Evolutionary conservation across 2,113 vertebrate genomes (phyloP).

Genomic region (Lipophrys pholis): DNA sequence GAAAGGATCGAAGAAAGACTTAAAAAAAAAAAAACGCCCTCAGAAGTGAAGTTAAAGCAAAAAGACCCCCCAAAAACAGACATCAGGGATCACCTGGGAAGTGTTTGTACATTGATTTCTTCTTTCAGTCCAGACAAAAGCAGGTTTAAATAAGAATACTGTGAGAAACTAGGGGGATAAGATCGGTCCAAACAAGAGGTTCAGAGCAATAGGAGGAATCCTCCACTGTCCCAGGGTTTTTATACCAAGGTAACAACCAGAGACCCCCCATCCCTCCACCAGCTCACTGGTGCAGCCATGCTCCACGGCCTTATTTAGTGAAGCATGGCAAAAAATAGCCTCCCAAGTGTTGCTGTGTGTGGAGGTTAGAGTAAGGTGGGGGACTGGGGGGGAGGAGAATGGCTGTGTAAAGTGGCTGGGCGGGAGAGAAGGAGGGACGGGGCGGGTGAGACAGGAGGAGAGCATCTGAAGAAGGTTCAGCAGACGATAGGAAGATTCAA

Average conservation of each 20-base stretch:
- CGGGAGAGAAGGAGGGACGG: slow-evolving; percentile 43
- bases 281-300: slow-evolving; percentile 50
- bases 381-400: too few relatives aligned
- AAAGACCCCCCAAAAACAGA: slow-evolving; percentile 5
- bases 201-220: slow-evolving; percentile 81
- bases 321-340: slow-evolving; percentile 97
- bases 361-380: slow-evolving; percentile 36
- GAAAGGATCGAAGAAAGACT: slow-evolving; percentile 6
- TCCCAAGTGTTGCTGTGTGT: slow-evolving; percentile 82
- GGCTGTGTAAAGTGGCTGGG: slow-evolving; percentile 31
- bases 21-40: neutral
- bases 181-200: slow-evolving; percentile 19
- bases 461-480: slow-evolving; percentile 16
- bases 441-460: slow-evolving; percentile 34
- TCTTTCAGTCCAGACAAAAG: neutral
- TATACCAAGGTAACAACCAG: slow-evolving; percentile 89
- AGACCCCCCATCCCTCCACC: slow-evolving; percentile 75
- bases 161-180: slow-evolving; percentile 15
- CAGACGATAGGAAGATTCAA: slow-evolving; percentile 42
- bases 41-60: slow-evolving; percentile 15
- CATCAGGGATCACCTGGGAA: slow-evolving; percentile 29
- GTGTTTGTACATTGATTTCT: slow-evolving; percentile 13
- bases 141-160: slow-evolving; percentile 1
- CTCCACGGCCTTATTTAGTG: slow-evolving; percentile 96
- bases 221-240: slow-evolving; percentile 88